These are phyloP conservation scores for Callimorpha dominula DNA, from an alignment of 2,888 invertebrate genomes.

Conservation along the genomic window DNA sequence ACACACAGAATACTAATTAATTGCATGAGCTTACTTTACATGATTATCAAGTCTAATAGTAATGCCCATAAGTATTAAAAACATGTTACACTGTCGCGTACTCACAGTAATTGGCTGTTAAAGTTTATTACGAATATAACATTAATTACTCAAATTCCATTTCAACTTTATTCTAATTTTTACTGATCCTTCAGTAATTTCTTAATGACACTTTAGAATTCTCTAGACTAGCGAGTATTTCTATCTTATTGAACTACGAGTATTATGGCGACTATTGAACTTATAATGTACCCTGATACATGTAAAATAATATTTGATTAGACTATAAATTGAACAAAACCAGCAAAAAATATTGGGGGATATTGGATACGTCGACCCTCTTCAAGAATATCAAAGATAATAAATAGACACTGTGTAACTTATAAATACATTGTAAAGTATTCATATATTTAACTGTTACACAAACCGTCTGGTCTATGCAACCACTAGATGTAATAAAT, in stretches of 20 bases:
- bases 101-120: conserved; percentile 1
- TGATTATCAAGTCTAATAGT: background rate
- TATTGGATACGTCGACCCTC: background rate
- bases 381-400: too few relatives aligned
- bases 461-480: background rate
- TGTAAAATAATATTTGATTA: background rate
- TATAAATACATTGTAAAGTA: background rate
- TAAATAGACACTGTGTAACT: background rate
- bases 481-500: background rate
- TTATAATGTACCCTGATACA: background rate
- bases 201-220: background rate
- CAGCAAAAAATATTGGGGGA: too few relatives aligned
- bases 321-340: background rate
- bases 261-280: background rate
- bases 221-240: background rate
- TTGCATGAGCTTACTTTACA: background rate
- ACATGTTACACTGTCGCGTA: background rate
- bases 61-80: background rate
- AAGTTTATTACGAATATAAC: background rate
- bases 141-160: background rate
- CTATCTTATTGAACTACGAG: background rate
- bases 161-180: conserved; percentile 7
- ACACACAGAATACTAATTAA: background rate
- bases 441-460: background rate
- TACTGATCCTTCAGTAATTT: conserved; percentile 1